Evolutionary conservation across 2,888 invertebrate genomes (phyloP).

Genomic region (Ditylenchus weischeri): DNA sequence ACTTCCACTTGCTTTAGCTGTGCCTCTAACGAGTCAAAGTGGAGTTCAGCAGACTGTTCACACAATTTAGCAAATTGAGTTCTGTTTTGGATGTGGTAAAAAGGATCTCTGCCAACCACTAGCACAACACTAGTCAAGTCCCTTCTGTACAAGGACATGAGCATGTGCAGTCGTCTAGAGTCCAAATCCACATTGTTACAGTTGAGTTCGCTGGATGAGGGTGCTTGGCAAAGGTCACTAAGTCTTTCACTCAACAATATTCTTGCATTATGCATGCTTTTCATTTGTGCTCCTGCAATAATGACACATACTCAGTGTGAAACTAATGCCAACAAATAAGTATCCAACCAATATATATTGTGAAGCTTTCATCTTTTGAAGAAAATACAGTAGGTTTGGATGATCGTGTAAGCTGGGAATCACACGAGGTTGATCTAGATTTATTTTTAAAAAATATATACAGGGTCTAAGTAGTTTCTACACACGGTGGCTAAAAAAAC

Average conservation of each 20-base stretch:
- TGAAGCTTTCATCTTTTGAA: constrained; percentile 47
- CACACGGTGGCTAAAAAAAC: no score
- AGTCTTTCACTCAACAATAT: constrained; percentile 75
- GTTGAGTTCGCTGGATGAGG: constrained; percentile 20
- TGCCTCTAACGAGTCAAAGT: constrained; percentile 80
- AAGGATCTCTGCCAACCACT: constrained; percentile 71
- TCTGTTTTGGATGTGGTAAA: constrained; percentile 62
- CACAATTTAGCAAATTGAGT: constrained; percentile 70
- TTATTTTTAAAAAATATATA: background rate
- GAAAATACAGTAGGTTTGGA: background rate
- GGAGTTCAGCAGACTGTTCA: constrained; percentile 84
- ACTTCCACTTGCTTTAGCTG: constrained; percentile 68
- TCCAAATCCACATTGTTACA: constrained; percentile 17
- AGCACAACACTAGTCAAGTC: constrained; percentile 84
- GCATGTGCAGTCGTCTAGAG: constrained; percentile 77
- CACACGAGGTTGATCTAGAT: constrained; percentile 21
- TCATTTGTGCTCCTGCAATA: constrained; percentile 78
- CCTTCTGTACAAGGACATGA: constrained; percentile 85
- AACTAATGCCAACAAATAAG: background rate
- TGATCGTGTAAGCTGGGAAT: constrained; percentile 8
- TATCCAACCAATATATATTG: constrained; percentile 48
- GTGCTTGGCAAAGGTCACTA: constrained; percentile 23
- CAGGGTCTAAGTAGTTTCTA: no score
- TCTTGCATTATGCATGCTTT: constrained; percentile 95
- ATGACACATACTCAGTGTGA: background rate